Conservation (phyloP, 1,140 invertebrate species). For the Drosophila sulfurigaster region DNA sequence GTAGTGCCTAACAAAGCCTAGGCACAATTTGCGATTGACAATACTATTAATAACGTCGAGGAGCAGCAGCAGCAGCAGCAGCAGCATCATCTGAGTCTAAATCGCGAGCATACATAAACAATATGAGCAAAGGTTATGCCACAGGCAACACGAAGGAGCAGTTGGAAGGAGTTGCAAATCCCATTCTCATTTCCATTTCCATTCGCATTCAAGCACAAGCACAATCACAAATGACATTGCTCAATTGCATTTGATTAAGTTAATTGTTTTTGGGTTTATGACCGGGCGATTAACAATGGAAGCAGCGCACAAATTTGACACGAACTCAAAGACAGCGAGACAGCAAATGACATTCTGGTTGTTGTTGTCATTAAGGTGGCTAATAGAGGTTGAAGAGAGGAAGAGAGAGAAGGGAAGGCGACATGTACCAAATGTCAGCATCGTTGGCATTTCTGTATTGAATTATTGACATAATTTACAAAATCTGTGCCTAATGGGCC, state of each 20-base stretch:
- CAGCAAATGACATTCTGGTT: conserved; percentile 1
- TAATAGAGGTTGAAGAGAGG: conserved; percentile 17
- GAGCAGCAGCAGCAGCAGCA: conserved; percentile 23
- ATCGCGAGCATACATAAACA: conserved; percentile 59
- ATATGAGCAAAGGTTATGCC: conserved; percentile 39
- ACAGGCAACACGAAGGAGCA: neutral
- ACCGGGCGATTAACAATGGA: conserved; percentile 73
- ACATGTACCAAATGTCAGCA: conserved; percentile 70
- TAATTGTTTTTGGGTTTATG: conserved; percentile 81
- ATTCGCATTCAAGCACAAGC: conserved; percentile 30
- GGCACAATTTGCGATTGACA: conserved; percentile 81
- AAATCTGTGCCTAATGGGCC: conserved; percentile 82
- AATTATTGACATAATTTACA: conserved; percentile 84
- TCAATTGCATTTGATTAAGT: conserved; percentile 83
- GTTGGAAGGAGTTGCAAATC: neutral
- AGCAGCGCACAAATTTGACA: conserved; percentile 74
- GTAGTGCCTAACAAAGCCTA: conserved; percentile 40
- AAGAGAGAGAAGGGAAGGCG: neutral
- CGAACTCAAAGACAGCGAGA: conserved; percentile 40
- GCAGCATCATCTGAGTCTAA: conserved; percentile 25
- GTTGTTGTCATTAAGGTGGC: conserved; percentile 60
- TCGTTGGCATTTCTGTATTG: conserved; percentile 77
- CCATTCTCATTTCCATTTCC: too few species aligned
- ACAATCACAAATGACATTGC: conserved; percentile 83
- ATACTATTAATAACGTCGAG: conserved; percentile 77